phyloP scores from a whole-genome alignment of 2,113 vertebrate genomes.

The Channa argus region DNA sequence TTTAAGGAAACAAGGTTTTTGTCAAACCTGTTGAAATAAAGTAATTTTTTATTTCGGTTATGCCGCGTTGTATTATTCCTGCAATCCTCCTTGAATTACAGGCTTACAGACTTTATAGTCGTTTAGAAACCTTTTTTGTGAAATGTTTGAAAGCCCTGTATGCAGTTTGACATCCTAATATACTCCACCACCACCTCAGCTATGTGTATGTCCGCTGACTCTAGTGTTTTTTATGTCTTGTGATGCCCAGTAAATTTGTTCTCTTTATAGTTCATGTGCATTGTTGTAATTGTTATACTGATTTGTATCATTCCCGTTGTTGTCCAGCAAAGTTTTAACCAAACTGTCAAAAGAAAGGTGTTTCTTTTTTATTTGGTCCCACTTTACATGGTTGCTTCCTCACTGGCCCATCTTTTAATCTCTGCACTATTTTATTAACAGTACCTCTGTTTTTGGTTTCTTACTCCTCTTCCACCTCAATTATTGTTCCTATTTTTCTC shows the following conservation, averaged over 20 bases:
- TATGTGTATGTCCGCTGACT: not conserved
- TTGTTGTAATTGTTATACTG: conserved; percentile 1
- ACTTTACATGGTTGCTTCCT: not conserved
- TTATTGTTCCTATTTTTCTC: not conserved
- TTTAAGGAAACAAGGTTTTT: too few relatives aligned
- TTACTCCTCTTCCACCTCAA: too few relatives aligned
- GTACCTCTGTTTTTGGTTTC: not conserved
- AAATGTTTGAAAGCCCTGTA: too few relatives aligned
- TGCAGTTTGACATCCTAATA: not conserved
- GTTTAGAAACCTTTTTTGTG: too few relatives aligned
- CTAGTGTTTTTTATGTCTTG: not conserved
- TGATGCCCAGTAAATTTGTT: not conserved
- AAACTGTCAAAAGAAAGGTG: not conserved
- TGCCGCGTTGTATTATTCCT: not conserved
- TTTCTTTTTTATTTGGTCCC: not conserved
- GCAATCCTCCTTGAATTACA: not conserved
- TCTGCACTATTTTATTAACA: too few relatives aligned
- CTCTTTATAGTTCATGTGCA: not conserved
- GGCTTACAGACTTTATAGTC: not conserved
- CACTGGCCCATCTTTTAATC: not conserved
- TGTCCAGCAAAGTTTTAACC: not conserved
- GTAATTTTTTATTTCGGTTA: not conserved
- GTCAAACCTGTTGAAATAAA: too few relatives aligned
- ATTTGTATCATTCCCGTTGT: conserved; percentile 14
- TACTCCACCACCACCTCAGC: not conserved